Evolutionary conservation across 2,113 vertebrate species (phyloP), one percentile per base, ranked within the genome.

Genomic region (Nesogale talazaci): DNA sequence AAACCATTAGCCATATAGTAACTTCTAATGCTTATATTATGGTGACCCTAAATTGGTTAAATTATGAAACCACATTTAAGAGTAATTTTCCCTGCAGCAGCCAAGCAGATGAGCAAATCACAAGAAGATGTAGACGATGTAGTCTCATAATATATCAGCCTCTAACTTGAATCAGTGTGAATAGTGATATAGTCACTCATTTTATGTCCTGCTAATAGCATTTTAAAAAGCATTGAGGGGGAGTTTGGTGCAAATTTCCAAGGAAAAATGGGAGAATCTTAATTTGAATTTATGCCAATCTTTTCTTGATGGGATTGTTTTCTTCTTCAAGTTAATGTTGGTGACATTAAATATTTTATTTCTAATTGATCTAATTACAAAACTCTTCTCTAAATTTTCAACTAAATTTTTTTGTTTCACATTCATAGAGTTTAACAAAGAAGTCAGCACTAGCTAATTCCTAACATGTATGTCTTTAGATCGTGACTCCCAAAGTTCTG

Each of bases 31-130:
- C n/a, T 95, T 94, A n/a, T 95, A 92, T 93, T 89, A 94, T 79
- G 69, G 70, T 94, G 84, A 88, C 84, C 86, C 89, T 93, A 93
- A 87, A 85, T 92, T 79, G 89, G 63, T 69, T 89, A 83, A 93
- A 91, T 96, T 92, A 92, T 95, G 83, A 93, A 93, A 91, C 40
- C 65, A 88, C 56, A 89, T 92, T 93, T 95, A 92, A 88, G 63
- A 91, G 82, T 90, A 86, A 95, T 94, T 94, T 94, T 69, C 88
- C 69, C 76, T 40, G 57, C 22, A 36, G 78, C 83, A 81, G 74
- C 59, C 25, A 91, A 81, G 10, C 69, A 75, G 25, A 63, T 46
- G 4, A 6, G 80, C 61, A 88, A 74, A 83, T n/a, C 29, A 34
- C 78, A 81, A 65, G 85, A 65, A 83, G 40, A 92, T 82, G 27